Evolutionary conservation across 1,140 invertebrate genomes (phyloP).

Genomic region (Pogonomyrmex barbatus): DNA sequence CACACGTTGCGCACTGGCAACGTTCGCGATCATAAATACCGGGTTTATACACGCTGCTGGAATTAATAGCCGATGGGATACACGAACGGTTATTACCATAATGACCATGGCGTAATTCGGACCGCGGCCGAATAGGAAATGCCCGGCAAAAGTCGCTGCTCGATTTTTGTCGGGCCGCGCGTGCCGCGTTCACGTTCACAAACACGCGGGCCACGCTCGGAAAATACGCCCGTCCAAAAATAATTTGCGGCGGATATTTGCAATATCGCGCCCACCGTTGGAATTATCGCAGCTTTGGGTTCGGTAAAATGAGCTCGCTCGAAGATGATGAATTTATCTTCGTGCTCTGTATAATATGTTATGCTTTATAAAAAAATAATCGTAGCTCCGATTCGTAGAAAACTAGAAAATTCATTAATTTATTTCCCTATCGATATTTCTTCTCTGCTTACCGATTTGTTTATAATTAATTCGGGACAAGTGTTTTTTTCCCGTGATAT

Average conservation of each 20-base stretch:
- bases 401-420: not conserved
- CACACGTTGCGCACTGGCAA: not conserved
- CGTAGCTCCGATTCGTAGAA: not conserved
- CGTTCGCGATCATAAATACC: slow-evolving; percentile 63
- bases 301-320: not conserved
- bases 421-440: not conserved
- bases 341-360: not conserved
- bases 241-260: slow-evolving; percentile 47
- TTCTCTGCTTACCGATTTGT: not conserved
- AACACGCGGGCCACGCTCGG: not conserved
- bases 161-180: slow-evolving; percentile 37
- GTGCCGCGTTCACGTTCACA: not conserved
- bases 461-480: not conserved
- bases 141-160: slow-evolving; percentile 24
- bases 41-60: slow-evolving; percentile 64
- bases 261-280: slow-evolving; percentile 18
- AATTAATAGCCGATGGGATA: slow-evolving; percentile 75
- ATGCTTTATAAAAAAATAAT: not conserved
- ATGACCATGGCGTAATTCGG: slow-evolving; percentile 72
- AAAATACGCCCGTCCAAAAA: slow-evolving; percentile 29
- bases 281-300: slow-evolving; percentile 19
- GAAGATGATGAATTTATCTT: not conserved
- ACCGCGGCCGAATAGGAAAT: slow-evolving; percentile 63
- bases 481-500: not conserved
- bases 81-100: slow-evolving; percentile 75